Evolutionary conservation across 1,140 invertebrate genomes (phyloP), one percentile per base, ranked within the genome.

Genomic region (Euura lappo): DNA sequence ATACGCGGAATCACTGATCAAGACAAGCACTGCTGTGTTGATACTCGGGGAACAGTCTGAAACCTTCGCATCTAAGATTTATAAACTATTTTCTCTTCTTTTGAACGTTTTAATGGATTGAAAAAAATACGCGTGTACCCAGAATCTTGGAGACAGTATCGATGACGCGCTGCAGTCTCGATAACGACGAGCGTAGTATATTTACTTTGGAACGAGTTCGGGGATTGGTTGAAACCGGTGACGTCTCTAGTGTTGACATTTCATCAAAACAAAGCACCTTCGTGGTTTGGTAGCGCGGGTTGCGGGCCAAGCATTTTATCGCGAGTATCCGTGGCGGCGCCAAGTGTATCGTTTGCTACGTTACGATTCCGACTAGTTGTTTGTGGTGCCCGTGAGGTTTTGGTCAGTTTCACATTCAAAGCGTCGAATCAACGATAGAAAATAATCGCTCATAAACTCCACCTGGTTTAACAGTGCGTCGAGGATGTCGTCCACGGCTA

Each of bases 241-340:
- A 78, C 80, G 74, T 80, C 74, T 75, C 77, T 77, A 6, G 74
- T 83, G 78, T 75, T 82, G 81, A 80, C 77, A 81, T 85, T 83
- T 81, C 77, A 75, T 82, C 83, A 85, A 84, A 84, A 85, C 84
- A 85, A 85, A 85, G 83, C 78, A 83, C 69, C 51, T 64, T 79
- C 76, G 28, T 28, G 28, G 28, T 28, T 28, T 28, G 28, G 28
- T 28, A 11, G 13, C 51, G 51, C 51, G 71, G 77, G 6, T 69
- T 75, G 28, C 28, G 28, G 28, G 28, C 28, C 28, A 28, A 28
- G 76, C 82, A 84, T 82, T 84, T 80, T 76, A 78, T 79, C 72
- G 75, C 72, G 73, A 76, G 75, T 67, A 72, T 75, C 75, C 78
- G 79, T 65, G 11, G 79, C 51, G 51, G 45, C 75, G 74, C 73